Base-by-base conservation (phyloP, 2,888 invertebrate species). In the Acanthosoma haemorrhoidale region DNA sequence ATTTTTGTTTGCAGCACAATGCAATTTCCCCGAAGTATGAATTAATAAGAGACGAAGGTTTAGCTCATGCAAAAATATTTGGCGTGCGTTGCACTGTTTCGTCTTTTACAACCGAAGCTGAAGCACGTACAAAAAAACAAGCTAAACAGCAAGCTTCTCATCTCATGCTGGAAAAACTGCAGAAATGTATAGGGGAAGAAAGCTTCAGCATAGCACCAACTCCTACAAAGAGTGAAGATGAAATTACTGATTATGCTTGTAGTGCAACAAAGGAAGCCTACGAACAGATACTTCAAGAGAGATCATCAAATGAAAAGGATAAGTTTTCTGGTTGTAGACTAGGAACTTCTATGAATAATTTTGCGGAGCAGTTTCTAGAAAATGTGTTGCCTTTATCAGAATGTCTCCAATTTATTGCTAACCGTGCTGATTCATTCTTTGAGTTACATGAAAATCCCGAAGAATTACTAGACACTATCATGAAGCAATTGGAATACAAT, bases 21-120 rank as follows among this genome's bases (percentile, higher is more conserved):
- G 80, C 88, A 66, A 81, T 83, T 16, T 78, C 77, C 13, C 85
- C 85, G 3, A 77, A 79, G 51, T 88, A 86, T 79, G 76, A 78
- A 69, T 81, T 84, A 77, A 82, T 85, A 72, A 83, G 84, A 15
- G 87, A 86, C 78, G 83, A 86, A 74, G 88, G 88, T 51, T 88
- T 88, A 16, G 84, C 88, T 39, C 88, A 89, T 80, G 81, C 82
- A 69, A 84, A 85, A 75, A 81, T 83, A 74, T 89, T 89, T 79
- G 86, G 86, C 0, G 79, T 84, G 74, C 80, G 83, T 72, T 87
- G 86, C 76, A 75, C 77, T 71, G 81, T 88, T 18, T 83, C 83
- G 25, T 80, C 80, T 43, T 83, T 86, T 77, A 77, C 76, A 75
- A 86, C 86, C 69, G 76, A 79, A 74, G 85, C 85, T 70, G 82